Evolutionary conservation across 2,113 vertebrate genomes (phyloP).

Genomic region (Martes martes): DNA sequence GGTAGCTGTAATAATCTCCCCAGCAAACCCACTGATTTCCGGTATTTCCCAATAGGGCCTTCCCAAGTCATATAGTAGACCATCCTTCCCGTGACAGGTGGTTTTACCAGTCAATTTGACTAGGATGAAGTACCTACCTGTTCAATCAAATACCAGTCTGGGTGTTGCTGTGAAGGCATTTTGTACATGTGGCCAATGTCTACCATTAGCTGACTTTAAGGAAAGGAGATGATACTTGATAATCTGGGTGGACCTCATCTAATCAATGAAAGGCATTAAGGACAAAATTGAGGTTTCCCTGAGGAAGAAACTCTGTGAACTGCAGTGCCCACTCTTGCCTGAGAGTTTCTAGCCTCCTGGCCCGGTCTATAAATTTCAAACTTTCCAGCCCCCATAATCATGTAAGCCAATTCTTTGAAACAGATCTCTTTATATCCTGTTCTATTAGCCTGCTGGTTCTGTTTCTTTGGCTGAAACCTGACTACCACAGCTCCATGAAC

Average conservation of each 20-base stretch:
- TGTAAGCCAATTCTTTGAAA: neutral
- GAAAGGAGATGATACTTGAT: neutral
- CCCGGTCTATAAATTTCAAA: neutral
- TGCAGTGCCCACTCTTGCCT: neutral
- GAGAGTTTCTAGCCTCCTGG: neutral
- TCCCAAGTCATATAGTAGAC: neutral
- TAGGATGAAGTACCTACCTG: neutral
- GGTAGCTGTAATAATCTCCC: neutral
- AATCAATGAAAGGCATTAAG: neutral
- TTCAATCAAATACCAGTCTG: neutral
- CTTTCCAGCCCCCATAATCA: neutral
- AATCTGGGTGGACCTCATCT: neutral
- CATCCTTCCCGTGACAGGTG: neutral
- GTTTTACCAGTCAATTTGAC: neutral
- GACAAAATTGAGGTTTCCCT: neutral
- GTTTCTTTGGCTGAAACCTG: neutral
- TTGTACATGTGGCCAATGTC: neutral
- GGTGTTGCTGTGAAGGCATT: neutral
- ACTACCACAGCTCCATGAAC: neutral
- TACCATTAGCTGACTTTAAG: neutral
- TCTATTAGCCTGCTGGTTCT: neutral
- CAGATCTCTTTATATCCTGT: neutral
- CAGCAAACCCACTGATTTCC: neutral
- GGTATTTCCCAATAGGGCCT: neutral
- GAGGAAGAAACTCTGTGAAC: neutral